A percentile compares a stretch with the other conserved stretches of the same genome.
Evolutionary conservation across 2,797 vertebrate species (phyloP).

Genomic region (Notolabrus celidotus): DNA sequence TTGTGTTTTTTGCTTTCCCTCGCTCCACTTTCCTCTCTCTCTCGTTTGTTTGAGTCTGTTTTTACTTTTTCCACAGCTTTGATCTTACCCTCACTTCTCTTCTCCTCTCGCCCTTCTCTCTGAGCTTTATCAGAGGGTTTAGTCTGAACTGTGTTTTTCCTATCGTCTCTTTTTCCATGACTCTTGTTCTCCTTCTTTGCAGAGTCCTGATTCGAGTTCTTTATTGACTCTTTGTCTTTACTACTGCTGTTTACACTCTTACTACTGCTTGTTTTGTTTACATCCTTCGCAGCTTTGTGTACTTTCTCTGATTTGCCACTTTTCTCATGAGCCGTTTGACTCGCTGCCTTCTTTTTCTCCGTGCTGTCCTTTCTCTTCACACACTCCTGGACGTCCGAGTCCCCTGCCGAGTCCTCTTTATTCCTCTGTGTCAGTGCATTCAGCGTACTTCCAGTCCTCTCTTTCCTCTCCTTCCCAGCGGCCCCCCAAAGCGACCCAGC

Average conservation of each 20-base stretch:
- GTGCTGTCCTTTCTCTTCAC: constrained; percentile 43
- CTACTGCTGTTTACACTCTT: constrained; percentile 60
- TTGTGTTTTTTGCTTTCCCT: constrained; percentile 77
- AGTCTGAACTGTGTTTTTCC: constrained; percentile 73
- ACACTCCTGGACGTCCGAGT: constrained; percentile 64
- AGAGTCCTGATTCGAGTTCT: constrained; percentile 69
- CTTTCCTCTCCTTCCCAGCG: constrained; percentile 50
- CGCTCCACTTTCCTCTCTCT: constrained; percentile 77
- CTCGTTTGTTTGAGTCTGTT: constrained; percentile 74
- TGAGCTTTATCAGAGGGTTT: constrained; percentile 58
- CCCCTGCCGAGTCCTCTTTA: constrained; percentile 66
- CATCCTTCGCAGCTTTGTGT: constrained; percentile 60
- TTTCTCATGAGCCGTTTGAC: constrained; percentile 66
- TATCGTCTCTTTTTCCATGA: constrained; percentile 79
- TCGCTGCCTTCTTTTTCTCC: constrained; percentile 70
- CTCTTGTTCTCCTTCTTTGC: constrained; percentile 82
- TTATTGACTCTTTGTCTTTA: constrained; percentile 69
- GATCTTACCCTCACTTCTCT: constrained; percentile 66
- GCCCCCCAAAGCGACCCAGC: constrained; percentile 30
- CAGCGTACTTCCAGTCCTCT: constrained; percentile 33
- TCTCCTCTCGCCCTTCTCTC: constrained; percentile 76
- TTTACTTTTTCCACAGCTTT: constrained; percentile 80
- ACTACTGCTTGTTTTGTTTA: constrained; percentile 50
- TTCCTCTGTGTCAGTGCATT: constrained; percentile 69
- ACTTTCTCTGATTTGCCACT: constrained; percentile 68